Base-by-base conservation (phyloP, 1,140 invertebrate genomes). In the Heliconius eleuchia region DNA sequence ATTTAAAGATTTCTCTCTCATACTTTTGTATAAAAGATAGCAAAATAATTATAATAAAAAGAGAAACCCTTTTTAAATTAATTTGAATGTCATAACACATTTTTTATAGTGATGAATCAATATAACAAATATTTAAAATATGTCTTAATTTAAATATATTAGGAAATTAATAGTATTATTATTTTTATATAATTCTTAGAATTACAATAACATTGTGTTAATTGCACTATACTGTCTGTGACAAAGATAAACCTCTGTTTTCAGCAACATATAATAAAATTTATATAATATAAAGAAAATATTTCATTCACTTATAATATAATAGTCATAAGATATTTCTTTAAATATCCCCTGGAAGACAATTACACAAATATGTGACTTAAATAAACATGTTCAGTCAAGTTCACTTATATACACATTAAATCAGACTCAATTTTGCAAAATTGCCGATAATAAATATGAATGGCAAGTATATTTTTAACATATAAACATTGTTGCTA, bases 271-370 rank as follows among this genome's bases (percentile, higher is more conserved):
- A 80, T 60, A 79, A 89, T 89, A 90, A 81, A 80, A 80, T 83
- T 74, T 73, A 42, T 83, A 85, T 79, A 84, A 79, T 84, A 79
- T 85, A 76, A 76, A 73, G 52, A 55, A 71, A 78, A 78, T 73
- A 78, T 70, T 76, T 78, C 13, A 57, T 73, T 55, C 52, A 73
- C 72, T 52, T 78, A 78, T 66, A 34, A 55, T 57, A 74, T 74
- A 30, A 60, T 72, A 78, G 76, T 78, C 60, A 75, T 75, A 80
- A 81, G 70, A 74, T 82, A 71, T 79, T 70, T 70, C 71, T 78
- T 85, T 42, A 83, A 80, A 82, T 74, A 87, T 85, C 87, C 87
- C 86, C 86, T 90, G 91, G 90, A 92, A 92, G 91, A 93, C 92
- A 84, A 77, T 60, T 76, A 80, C 82, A 76, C 76, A 78, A 66